A percentile compares a stretch with the other conserved stretches of the same genome.
Conservation (phyloP, 2,797 vertebrate genomes). For the Poecilia velifera region DNA sequence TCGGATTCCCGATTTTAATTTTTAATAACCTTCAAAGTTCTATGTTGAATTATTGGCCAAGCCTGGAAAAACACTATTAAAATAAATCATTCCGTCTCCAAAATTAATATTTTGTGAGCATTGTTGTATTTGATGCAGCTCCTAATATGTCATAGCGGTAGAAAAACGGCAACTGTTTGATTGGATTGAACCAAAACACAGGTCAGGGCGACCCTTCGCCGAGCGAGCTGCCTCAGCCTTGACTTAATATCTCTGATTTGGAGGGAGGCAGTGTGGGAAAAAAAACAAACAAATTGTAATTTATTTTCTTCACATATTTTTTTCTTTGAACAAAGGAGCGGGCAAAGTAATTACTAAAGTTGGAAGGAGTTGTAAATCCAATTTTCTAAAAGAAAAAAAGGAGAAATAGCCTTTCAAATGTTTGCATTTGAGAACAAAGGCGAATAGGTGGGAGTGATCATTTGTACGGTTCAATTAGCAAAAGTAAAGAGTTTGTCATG, state of each 20-base stretch:
- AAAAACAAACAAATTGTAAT: not conserved
- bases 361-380: conserved; percentile 39
- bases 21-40: not conserved
- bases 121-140: conserved; percentile 8
- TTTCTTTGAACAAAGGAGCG: conserved; percentile 5
- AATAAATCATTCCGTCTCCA: not conserved
- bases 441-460: conserved; percentile 18
- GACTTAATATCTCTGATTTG: not conserved
- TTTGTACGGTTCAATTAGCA: conserved; percentile 39
- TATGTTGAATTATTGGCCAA: not conserved
- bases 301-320: conserved; percentile 9
- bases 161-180: conserved; percentile 36
- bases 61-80: not conserved
- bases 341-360: conserved; percentile 39
- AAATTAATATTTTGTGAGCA: conserved; percentile 1
- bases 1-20: not conserved
- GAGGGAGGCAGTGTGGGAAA: not conserved
- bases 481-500: conserved; percentile 29
- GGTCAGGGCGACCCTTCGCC: conserved; percentile 51
- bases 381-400: not conserved
- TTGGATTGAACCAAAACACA: conserved; percentile 35
- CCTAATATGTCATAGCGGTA: conserved; percentile 25
- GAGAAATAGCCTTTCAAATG: conserved; percentile 4
- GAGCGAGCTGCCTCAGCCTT: conserved; percentile 24
- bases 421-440: conserved; percentile 44